Base-by-base conservation (phyloP, 1,140 invertebrate genomes). In the Heliothis virescens region DNA sequence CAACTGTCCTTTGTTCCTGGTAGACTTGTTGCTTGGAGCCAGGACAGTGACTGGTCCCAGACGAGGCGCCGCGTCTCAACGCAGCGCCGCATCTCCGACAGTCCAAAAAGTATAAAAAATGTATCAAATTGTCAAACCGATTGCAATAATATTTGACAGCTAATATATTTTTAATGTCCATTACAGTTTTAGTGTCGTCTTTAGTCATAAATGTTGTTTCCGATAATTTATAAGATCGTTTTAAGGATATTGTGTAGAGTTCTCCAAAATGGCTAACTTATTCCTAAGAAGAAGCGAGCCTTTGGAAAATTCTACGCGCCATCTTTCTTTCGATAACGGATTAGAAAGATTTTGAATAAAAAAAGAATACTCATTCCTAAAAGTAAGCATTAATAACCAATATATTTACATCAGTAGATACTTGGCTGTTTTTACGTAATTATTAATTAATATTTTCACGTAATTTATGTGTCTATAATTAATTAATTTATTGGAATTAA, bases 381-480 rank as follows among this genome's bases (percentile, higher is more conserved):
- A 75, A 88, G 86, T 92, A 93, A 91, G 90, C 90, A 94, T 93
- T 90, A 89, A 87, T 92, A 94, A 94, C 89, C 91, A 90, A 80
- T 87, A 93, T 93, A 92, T 94, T 91, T 94, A 93, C 91, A 93
- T 93, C 88, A 82, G 92, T 94, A 94, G 92, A 93, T 94, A 94
- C 88, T 92, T 93, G 91, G 91, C 91, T 94, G 92, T 92, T 94
- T 74, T 93, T 94, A 91, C 82, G 88, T 94, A 93, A 93, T 94
- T 76, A 50, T 90, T 89, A 84, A 92, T 91, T 92, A 90, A 93
- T 93, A 93, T 92, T 94, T 94, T 93, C 92, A 88, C 89, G 91
- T 94, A 93, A 93, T 92, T 94, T 94, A 91, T 93, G 93, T 94
- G 92, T 93, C 93, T 94, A 94, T 92, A 92, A 92, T 92, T 92